These are phyloP conservation scores for Brachionus paranguensis DNA, from an alignment of 1,140 invertebrate species.

Conservation along the genomic window DNA sequence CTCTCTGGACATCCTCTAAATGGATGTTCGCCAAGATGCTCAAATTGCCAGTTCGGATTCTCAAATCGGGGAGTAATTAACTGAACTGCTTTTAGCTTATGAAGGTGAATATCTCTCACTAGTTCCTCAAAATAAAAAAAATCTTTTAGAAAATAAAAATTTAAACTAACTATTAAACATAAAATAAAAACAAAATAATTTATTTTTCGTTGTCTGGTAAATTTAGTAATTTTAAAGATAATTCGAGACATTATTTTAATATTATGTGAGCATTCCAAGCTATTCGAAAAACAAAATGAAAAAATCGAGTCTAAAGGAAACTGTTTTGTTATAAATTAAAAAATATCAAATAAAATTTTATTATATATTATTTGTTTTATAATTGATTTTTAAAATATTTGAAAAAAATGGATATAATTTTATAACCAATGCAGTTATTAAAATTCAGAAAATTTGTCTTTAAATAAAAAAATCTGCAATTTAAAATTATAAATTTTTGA, in stretches of 20 bases:
- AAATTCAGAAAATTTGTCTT: too few relatives aligned
- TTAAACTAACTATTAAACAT: not conserved
- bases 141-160: not conserved
- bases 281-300: too few relatives aligned
- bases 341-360: too few relatives aligned
- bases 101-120: not conserved
- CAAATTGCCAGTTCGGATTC: not conserved
- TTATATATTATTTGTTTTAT: too few relatives aligned
- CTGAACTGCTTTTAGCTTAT: slow-evolving; percentile 2
- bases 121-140: not conserved
- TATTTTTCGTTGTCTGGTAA: not conserved
- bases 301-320: too few relatives aligned
- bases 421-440: too few relatives aligned
- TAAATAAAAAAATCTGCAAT: too few relatives aligned
- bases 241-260: not conserved
- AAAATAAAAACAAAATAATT: not conserved
- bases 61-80: not conserved
- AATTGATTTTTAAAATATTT: too few relatives aligned
- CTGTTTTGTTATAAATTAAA: too few relatives aligned
- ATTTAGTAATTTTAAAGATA: not conserved
- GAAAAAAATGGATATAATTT: too few relatives aligned
- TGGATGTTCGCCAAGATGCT: not conserved
- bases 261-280: too few relatives aligned
- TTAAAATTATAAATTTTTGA: too few relatives aligned
- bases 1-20: not conserved